Evolutionary conservation across 2,797 vertebrate genomes (phyloP).

Genomic region (Typhlichthys subterraneus): DNA sequence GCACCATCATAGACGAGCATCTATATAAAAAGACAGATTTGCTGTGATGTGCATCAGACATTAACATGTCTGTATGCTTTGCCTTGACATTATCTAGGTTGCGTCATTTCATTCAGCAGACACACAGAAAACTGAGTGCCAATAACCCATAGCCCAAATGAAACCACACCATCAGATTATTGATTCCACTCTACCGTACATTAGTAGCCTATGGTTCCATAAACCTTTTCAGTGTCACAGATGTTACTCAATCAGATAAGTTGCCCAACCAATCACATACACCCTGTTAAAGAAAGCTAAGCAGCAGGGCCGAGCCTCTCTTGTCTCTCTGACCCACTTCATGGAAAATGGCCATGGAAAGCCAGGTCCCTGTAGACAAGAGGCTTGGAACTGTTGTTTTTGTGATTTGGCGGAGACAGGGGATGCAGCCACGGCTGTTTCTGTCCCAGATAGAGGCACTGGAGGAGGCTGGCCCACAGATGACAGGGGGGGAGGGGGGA

Average conservation of each 20-base stretch:
- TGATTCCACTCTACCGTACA: background rate
- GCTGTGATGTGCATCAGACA: too few relatives aligned
- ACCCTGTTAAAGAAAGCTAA: background rate
- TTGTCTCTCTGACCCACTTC: constrained; percentile 24
- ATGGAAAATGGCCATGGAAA: constrained; percentile 5
- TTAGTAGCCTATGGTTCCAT: background rate
- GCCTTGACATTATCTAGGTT: too few relatives aligned
- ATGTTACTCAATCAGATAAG: background rate
- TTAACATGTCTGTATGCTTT: too few relatives aligned
- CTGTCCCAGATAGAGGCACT: constrained; percentile 48
- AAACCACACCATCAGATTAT: constrained; percentile 12
- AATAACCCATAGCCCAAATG: constrained; percentile 1
- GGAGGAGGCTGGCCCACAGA: constrained; percentile 42
- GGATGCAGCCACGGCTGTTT: constrained; percentile 41
- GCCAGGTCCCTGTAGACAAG: background rate
- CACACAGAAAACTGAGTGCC: background rate
- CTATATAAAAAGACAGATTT: background rate
- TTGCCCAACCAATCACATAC: background rate
- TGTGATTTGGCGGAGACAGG: constrained; percentile 21
- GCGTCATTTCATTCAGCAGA: background rate
- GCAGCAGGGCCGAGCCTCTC: background rate
- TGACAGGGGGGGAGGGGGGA: constrained; percentile 18
- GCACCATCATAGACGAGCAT: constrained; percentile 32
- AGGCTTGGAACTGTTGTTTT: constrained; percentile 31
- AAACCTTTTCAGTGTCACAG: background rate